These are phyloP conservation scores for Camelus dromedarius DNA, from an alignment of 2,113 vertebrate species.

Conservation along the genomic window DNA sequence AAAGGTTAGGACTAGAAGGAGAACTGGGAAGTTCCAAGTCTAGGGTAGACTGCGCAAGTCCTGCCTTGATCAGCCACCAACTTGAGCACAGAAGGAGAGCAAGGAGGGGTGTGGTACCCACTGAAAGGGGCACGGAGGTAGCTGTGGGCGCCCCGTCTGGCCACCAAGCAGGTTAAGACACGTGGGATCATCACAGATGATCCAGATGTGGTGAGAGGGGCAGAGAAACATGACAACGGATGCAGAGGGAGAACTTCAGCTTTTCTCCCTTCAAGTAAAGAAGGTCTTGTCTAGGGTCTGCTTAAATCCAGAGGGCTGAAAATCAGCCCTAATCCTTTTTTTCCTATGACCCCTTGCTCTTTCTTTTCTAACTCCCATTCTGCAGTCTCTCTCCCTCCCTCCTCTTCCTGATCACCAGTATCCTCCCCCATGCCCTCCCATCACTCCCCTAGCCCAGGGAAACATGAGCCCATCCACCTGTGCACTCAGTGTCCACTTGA, in stretches of 20 bases:
- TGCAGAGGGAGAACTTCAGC: rapidly evolving
- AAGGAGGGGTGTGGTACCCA: background rate
- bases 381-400: rapidly evolving
- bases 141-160: background rate
- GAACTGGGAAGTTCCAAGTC: background rate
- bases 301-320: background rate
- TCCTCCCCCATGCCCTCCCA: rapidly evolving
- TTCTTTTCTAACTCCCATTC: background rate
- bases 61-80: background rate
- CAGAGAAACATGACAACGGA: background rate
- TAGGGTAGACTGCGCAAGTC: rapidly evolving
- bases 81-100: background rate
- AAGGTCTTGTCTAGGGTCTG: background rate
- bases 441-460: background rate
- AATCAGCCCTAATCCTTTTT: background rate
- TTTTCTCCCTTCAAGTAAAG: background rate
- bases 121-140: too few relatives aligned
- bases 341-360: background rate
- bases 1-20: background rate
- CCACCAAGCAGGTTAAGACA: background rate
- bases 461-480: background rate
- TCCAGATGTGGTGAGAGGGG: background rate
- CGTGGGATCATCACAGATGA: background rate
- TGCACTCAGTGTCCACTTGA: too few relatives aligned
- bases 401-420: background rate